Conservation (phyloP, 2,888 invertebrate genomes). For the Drosophila pegasa region DNA sequence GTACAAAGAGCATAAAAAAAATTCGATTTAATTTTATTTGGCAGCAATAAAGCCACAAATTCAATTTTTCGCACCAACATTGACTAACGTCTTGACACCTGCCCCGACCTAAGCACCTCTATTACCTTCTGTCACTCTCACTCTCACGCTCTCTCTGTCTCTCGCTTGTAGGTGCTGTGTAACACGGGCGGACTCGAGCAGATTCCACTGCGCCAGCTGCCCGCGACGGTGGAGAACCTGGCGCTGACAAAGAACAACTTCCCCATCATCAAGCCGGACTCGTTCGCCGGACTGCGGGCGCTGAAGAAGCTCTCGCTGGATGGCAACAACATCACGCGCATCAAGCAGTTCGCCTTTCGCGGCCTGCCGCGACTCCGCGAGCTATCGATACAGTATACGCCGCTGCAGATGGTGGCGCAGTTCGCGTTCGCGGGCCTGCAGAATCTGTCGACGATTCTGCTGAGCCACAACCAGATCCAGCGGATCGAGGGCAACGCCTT, state of each 20-base stretch:
- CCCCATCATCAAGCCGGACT: slow-evolving; percentile 92
- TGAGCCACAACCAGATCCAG: slow-evolving; percentile 89
- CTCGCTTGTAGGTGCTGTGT: slow-evolving; percentile 91
- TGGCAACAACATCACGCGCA: slow-evolving; percentile 93
- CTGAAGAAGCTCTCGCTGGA: slow-evolving; percentile 93
- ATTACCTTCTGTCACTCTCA: slow-evolving; percentile 8
- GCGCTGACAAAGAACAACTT: slow-evolving; percentile 94
- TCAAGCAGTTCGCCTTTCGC: slow-evolving; percentile 94
- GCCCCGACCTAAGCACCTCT: slow-evolving; percentile 39
- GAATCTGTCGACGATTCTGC: slow-evolving; percentile 90
- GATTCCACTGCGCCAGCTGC: slow-evolving; percentile 91
- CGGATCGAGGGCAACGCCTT: slow-evolving; percentile 92
- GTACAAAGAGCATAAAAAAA: slow-evolving; percentile 39
- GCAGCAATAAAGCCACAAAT: slow-evolving; percentile 81
- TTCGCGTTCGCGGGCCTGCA: slow-evolving; percentile 94
- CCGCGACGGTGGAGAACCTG: slow-evolving; percentile 92
- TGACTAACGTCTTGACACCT: slow-evolving; percentile 13
- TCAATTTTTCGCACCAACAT: slow-evolving; percentile 74
- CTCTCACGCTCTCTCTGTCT: background rate
- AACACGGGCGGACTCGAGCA: slow-evolving; percentile 93
- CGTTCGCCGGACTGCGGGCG: slow-evolving; percentile 92
- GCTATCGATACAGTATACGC: slow-evolving; percentile 94
- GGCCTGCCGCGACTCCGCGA: slow-evolving; percentile 91
- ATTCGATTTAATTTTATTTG: slow-evolving; percentile 83
- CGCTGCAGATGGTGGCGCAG: slow-evolving; percentile 91